Evolutionary conservation across 2,797 vertebrate species (phyloP), one percentile per base, ranked within the genome.

Genomic region (Ctenopoma multispine): DNA sequence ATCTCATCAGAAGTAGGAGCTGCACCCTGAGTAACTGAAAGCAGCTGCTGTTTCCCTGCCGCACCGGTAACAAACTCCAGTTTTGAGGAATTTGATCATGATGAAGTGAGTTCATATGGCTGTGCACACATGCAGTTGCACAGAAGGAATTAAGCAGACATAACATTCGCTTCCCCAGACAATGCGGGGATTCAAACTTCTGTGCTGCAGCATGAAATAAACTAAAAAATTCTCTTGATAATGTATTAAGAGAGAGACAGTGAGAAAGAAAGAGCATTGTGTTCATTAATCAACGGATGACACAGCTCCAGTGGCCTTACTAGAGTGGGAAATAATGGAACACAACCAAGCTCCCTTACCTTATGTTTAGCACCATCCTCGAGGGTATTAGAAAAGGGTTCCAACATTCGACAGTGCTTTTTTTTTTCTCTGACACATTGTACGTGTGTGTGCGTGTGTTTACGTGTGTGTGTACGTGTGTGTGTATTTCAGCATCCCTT

Each of bases 241-340:
- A 51, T 71, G 72, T 69, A 77, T 72, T 78, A 60, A 53, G 73
- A 67, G 69, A 47, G 63, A 65, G 58, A 55, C n/a, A 10, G 59
- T 66, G 57, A 58, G 27, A 60, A 44, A 75, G 51, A 72, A 61
- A 69, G 59, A 70, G 72, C 63, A 60, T 75, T 82, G 70, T 81
- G 66, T 75, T 85, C 78, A 85, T 90, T 83, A 85, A 85, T 89
- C 83, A 89, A 73, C 63, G 56, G 81, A 86, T 67, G 82, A 85
- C 79, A 81, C 64, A n/a, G 71, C 75, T 81, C 58, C 61, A 79
- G 54, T 80, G 78, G 78, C 65, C 71, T 78, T 78, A 50, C 67
- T 43, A 46, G 65, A 77, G 75, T 65, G 69, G 75, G 59, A 77
- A 76, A 86, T 79, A 79, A 89, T 82, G 73, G 81, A 88, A 66